A percentile compares a stretch with the other conserved stretches of the same genome.
Conservation (phyloP, 2,113 vertebrate species). For the Megalops atlanticus region DNA sequence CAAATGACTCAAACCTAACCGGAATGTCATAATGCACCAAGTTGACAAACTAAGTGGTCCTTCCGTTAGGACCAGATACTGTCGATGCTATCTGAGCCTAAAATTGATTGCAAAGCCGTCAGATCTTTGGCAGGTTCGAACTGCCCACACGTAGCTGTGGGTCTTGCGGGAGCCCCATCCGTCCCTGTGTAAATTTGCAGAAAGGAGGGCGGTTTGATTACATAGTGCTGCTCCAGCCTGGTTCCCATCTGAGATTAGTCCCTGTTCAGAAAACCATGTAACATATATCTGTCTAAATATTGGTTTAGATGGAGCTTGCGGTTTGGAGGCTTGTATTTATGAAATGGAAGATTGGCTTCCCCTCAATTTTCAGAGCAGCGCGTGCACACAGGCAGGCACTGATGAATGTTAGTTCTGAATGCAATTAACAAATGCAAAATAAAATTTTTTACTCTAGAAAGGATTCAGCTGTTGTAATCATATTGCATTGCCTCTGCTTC, state of each 20-base stretch:
- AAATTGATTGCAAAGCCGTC: slow-evolving; percentile 9
- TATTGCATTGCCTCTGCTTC: neutral
- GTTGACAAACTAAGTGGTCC: neutral
- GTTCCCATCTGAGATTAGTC: neutral
- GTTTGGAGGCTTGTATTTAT: neutral
- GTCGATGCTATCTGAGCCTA: neutral
- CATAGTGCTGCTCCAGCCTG: neutral
- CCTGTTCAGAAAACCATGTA: neutral
- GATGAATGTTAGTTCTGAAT: neutral
- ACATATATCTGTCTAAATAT: slow-evolving; percentile 10
- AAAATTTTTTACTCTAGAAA: no score
- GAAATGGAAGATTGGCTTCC: slow-evolving; percentile 38
- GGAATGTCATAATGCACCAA: neutral
- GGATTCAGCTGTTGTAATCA: no score
- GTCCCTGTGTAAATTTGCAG: slow-evolving; percentile 22
- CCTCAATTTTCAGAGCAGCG: neutral
- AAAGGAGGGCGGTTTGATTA: slow-evolving; percentile 18
- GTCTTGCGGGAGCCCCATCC: neutral
- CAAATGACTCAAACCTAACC: no score
- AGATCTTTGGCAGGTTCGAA: slow-evolving; percentile 1
- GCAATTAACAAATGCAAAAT: neutral
- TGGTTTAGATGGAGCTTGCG: neutral
- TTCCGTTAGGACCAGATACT: neutral
- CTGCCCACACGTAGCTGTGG: slow-evolving; percentile 16
- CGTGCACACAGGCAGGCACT: neutral